Evolutionary conservation across 2,888 invertebrate genomes (phyloP).

Genomic region (Pachydiplax longipennis): DNA sequence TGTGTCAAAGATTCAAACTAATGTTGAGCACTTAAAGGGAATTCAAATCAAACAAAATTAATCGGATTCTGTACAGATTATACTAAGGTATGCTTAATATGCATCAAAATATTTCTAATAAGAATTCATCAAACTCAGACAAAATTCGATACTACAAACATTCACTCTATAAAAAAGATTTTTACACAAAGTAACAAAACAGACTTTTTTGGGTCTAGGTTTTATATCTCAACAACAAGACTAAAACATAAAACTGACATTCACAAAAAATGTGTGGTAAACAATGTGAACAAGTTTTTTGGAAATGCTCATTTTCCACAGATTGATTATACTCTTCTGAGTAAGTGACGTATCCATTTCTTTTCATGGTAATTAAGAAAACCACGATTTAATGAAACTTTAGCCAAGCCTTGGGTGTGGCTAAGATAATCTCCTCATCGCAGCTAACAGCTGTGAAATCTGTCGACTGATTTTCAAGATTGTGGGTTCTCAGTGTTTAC

Average conservation of each 20-base stretch:
- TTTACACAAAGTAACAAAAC: slow-evolving; percentile 13
- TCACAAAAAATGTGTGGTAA: slow-evolving; percentile 45
- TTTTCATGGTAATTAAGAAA: neutral
- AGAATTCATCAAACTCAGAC: slow-evolving; percentile 30
- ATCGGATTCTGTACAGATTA: slow-evolving; percentile 8
- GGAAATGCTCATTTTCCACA: slow-evolving; percentile 15
- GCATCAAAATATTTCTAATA: slow-evolving; percentile 25
- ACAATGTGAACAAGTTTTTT: slow-evolving; percentile 41
- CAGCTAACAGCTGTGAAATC: slow-evolving; percentile 29
- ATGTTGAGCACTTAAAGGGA: slow-evolving; percentile 6
- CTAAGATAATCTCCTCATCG: slow-evolving; percentile 33
- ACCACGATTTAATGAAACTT: slow-evolving; percentile 16
- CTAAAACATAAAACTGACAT: slow-evolving; percentile 39
- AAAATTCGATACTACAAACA: slow-evolving; percentile 43
- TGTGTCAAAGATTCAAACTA: slow-evolving; percentile 25
- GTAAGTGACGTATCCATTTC: slow-evolving; percentile 10
- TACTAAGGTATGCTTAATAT: slow-evolving; percentile 26
- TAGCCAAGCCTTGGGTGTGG: slow-evolving; percentile 26
- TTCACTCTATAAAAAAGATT: slow-evolving; percentile 38
- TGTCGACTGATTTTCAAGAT: slow-evolving; percentile 37
- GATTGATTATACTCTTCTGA: neutral
- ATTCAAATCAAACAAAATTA: slow-evolving; percentile 21
- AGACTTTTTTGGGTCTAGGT: slow-evolving; percentile 6
- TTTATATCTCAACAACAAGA: slow-evolving; percentile 39
- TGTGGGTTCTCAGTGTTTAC: slow-evolving; percentile 46